A percentile compares a stretch with the other conserved stretches of the same genome.
Evolutionary conservation across 1,140 invertebrate species (phyloP).

Genomic region (Bemisia tabaci): DNA sequence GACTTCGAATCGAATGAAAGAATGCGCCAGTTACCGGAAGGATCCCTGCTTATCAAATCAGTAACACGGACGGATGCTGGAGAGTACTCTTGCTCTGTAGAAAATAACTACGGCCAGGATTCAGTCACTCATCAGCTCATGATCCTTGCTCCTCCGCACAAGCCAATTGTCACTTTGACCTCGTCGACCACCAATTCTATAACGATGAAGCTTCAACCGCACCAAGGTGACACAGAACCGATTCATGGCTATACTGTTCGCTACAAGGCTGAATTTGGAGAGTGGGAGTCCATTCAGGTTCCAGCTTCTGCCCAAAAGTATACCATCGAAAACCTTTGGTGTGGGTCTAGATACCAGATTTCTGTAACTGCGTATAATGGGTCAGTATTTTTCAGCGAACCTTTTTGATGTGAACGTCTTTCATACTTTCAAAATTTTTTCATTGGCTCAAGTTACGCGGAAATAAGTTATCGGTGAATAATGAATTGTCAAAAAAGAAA

Average conservation of each 20-base stretch:
- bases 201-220: slow-evolving; percentile 62
- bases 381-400: slow-evolving; percentile 41
- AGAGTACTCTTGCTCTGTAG: slow-evolving; percentile 80
- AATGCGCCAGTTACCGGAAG: slow-evolving; percentile 69
- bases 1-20: slow-evolving; percentile 55
- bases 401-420: too few relatives aligned
- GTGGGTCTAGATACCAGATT: slow-evolving; percentile 81
- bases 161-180: slow-evolving; percentile 59
- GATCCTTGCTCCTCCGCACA: slow-evolving; percentile 60
- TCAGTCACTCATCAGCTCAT: slow-evolving; percentile 72
- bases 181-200: slow-evolving; percentile 73
- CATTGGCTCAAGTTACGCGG: too few relatives aligned
- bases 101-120: slow-evolving; percentile 84
- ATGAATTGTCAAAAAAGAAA: too few relatives aligned
- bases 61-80: slow-evolving; percentile 79
- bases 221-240: slow-evolving; percentile 55
- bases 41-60: slow-evolving; percentile 76
- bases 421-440: too few relatives aligned
- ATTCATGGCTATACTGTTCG: slow-evolving; percentile 79
- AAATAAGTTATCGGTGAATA: too few relatives aligned
- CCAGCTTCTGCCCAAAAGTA: slow-evolving; percentile 60
- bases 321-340: slow-evolving; percentile 71
- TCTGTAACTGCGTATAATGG: slow-evolving; percentile 82
- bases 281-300: slow-evolving; percentile 77
- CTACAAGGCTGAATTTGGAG: slow-evolving; percentile 84